phyloP scores from a whole-genome alignment of 2,888 invertebrate genomes.

The Heliothis peltigera region DNA sequence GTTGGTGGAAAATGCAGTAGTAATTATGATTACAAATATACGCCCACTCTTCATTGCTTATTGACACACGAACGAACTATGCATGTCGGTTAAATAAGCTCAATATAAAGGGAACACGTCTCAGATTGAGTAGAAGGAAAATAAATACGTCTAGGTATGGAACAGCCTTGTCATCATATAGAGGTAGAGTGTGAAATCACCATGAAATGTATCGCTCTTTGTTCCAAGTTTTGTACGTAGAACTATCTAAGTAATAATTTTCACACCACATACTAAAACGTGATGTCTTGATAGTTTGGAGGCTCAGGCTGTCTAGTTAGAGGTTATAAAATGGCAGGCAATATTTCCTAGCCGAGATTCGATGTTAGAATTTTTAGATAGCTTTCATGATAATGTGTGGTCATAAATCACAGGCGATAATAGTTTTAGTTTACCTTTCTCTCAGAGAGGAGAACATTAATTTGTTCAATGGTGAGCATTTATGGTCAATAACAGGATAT shows the following conservation, averaged over 20 bases:
- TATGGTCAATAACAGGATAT: conserved; percentile 43
- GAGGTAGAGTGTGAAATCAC: conserved; percentile 11
- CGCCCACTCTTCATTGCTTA: no score
- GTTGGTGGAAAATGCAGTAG: not conserved
- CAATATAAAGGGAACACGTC: not conserved
- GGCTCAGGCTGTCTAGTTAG: conserved; percentile 47
- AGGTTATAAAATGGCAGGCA: conserved; percentile 46
- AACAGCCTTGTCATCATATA: not conserved
- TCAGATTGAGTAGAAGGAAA: not conserved
- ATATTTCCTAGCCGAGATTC: conserved; percentile 35
- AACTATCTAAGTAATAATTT: conserved; percentile 33
- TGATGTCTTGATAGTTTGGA: conserved; percentile 49
- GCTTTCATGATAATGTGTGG: conserved; percentile 49
- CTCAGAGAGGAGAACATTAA: conserved; percentile 46
- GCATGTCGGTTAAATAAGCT: not conserved
- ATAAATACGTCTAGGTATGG: no score
- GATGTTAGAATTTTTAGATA: conserved; percentile 44
- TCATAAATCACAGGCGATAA: conserved; percentile 53
- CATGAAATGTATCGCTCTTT: conserved; percentile 12
- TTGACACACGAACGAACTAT: not conserved
- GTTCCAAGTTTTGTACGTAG: conserved; percentile 8
- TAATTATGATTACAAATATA: no score
- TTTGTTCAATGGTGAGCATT: conserved; percentile 49
- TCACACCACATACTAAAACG: conserved; percentile 46
- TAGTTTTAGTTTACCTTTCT: conserved; percentile 50